These are phyloP conservation scores for Campylorhamphus procurvoides DNA, from an alignment of 2,113 vertebrate species.

Conservation along the genomic window DNA sequence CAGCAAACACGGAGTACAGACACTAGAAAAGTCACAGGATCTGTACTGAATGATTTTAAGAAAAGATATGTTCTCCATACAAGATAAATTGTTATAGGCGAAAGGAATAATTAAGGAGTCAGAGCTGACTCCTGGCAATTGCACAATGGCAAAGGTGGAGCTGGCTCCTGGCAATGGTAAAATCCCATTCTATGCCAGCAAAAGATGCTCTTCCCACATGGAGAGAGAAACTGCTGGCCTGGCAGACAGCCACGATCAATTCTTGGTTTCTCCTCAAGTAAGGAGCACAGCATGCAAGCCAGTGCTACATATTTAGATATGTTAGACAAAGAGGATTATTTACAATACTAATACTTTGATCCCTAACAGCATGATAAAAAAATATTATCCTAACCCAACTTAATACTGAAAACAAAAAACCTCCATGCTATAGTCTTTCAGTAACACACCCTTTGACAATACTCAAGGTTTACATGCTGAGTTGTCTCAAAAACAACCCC, in stretches of 20 bases:
- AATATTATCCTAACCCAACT: background rate
- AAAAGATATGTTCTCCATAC: background rate
- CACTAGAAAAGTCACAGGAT: background rate
- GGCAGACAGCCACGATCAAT: slow-evolving; percentile 1
- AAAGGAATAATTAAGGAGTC: background rate
- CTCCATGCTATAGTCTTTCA: background rate
- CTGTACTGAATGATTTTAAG: background rate
- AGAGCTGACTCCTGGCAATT: background rate
- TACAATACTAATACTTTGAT: background rate
- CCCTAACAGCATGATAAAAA: background rate
- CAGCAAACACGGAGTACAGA: background rate
- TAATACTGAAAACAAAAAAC: background rate
- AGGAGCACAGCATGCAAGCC: background rate
- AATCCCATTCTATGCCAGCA: background rate
- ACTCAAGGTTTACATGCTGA: background rate
- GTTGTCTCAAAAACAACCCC: slow-evolving; percentile 4
- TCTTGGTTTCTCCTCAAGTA: background rate
- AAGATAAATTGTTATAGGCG: background rate
- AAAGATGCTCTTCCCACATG: background rate
- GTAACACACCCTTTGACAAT: background rate
- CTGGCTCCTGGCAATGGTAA: background rate
- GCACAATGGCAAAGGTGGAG: background rate
- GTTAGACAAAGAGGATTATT: slow-evolving; percentile 6
- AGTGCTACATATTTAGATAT: background rate
- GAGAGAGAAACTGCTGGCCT: background rate